Evolutionary conservation across 2,797 vertebrate genomes (phyloP).

Genomic region (Pangasius macronema): DNA sequence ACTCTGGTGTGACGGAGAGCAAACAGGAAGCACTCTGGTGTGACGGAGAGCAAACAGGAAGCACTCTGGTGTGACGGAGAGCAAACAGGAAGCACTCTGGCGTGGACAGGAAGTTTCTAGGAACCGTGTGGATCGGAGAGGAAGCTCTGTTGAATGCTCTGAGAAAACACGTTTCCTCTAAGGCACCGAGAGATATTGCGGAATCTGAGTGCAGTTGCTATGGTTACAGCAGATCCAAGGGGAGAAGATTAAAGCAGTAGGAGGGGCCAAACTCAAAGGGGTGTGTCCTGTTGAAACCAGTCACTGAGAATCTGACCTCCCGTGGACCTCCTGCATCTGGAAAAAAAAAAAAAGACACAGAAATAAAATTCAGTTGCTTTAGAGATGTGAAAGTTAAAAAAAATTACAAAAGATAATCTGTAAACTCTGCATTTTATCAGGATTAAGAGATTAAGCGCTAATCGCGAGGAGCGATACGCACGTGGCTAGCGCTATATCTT

Average conservation of each 20-base stretch:
- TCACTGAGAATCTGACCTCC: not conserved
- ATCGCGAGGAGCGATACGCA: not conserved
- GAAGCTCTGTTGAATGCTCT: not conserved
- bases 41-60: not conserved
- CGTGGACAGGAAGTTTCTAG: not conserved
- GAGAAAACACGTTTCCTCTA: not conserved
- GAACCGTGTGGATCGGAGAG: not conserved
- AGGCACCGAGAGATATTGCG: constrained; percentile 31
- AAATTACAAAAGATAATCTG: not conserved
- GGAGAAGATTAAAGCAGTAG: not conserved
- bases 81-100: not conserved
- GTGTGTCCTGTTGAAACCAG: not conserved
- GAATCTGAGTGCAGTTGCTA: constrained; percentile 12
- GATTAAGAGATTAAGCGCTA: no score
- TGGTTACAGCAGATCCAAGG: constrained; percentile 6
- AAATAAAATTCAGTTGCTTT: not conserved
- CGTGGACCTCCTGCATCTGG: not conserved
- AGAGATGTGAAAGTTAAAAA: not conserved
- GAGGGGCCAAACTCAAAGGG: not conserved
- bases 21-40: not conserved
- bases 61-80: no score
- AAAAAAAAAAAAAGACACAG: not conserved
- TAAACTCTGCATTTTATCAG: not conserved
- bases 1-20: not conserved
- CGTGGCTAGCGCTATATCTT: constrained; percentile 92